phyloP scores from a whole-genome alignment of 2,888 invertebrate genomes.

The Agriopis marginaria region DNA sequence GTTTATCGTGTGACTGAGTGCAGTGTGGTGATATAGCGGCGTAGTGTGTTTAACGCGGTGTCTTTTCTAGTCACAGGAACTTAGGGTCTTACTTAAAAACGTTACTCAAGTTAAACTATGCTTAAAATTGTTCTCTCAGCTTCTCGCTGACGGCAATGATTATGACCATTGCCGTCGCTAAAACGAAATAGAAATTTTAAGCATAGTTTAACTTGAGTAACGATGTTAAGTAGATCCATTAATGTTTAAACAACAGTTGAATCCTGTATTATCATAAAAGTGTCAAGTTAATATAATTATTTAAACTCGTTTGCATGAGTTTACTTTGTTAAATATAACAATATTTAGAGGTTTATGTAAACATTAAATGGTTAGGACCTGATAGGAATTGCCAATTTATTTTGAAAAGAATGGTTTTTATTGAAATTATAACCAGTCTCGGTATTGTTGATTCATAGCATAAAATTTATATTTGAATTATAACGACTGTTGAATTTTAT shows the following conservation, averaged over 20 bases:
- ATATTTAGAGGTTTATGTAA: slow-evolving; percentile 2
- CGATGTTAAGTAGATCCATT: too few species aligned
- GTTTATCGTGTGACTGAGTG: too few species aligned
- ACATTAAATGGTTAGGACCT: neutral
- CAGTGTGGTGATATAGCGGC: too few species aligned
- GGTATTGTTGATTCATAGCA: neutral
- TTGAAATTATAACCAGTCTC: neutral
- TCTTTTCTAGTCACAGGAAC: too few species aligned
- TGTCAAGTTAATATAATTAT: neutral
- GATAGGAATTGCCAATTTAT: neutral
- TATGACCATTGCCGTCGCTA: too few species aligned
- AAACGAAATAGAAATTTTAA: too few species aligned
- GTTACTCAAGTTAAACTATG: too few species aligned
- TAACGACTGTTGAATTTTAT: slow-evolving; percentile 7
- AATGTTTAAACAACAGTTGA: neutral
- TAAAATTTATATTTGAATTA: slow-evolving; percentile 10
- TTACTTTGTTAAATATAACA: neutral
- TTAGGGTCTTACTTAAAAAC: too few species aligned
- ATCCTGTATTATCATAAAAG: neutral
- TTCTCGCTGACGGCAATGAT: too few species aligned
- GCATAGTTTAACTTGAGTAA: too few species aligned
- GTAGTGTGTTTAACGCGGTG: too few species aligned
- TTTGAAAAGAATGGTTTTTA: neutral
- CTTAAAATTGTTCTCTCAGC: too few species aligned
- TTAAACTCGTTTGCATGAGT: neutral